Conservation (phyloP, 2,797 vertebrate species). For the Muraenolepis orangiensis region DNA sequence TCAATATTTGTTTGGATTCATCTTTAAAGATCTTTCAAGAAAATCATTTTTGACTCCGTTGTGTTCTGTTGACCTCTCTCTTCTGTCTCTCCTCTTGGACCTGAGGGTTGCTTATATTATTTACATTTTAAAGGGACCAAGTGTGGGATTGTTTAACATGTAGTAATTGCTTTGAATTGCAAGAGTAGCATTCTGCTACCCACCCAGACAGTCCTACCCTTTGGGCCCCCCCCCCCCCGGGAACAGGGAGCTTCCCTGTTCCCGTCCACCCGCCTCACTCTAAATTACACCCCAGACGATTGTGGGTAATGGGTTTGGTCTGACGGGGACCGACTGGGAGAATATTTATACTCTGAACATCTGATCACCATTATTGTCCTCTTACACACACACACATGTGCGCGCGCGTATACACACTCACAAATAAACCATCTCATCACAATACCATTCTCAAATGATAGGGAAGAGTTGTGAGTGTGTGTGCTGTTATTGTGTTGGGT, state of each 20-base stretch:
- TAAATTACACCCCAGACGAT: not conserved
- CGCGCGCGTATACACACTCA: not conserved
- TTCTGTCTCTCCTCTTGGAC: not conserved
- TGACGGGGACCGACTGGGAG: not conserved
- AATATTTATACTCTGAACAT: slow-evolving; percentile 1
- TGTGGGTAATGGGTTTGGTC: slow-evolving; percentile 4
- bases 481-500: not conserved
- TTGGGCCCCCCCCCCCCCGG: not conserved
- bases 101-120: not conserved
- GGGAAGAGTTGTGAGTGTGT: not conserved
- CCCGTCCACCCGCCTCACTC: not conserved
- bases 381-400: not conserved
- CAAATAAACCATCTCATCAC: not conserved
- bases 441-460: not conserved
- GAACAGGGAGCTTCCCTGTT: not conserved
- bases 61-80: not conserved
- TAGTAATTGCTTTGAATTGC: no score
- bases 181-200: no score
- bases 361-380: not conserved
- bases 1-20: not conserved
- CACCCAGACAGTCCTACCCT: no score
- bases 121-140: no score
- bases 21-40: not conserved
- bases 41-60: not conserved
- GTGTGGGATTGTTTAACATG: no score